Conservation (phyloP, 1,140 invertebrate genomes). For the Pogonus chalceus region DNA sequence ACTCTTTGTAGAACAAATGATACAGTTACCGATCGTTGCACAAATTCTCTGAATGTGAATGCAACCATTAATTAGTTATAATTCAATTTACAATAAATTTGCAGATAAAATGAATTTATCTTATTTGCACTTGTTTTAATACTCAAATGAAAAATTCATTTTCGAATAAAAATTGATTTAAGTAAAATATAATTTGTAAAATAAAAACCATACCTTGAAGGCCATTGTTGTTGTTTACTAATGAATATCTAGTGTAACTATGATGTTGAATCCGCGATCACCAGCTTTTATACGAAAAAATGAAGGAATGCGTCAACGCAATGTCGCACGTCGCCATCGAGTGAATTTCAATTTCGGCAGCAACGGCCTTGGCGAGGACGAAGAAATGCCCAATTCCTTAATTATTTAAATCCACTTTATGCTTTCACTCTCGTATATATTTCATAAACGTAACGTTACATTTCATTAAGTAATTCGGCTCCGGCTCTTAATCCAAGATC, state of each 20-base stretch:
- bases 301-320: no score
- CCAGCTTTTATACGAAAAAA: no score
- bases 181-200: neutral
- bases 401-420: no score
- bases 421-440: no score
- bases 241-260: neutral
- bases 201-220: constrained; percentile 13
- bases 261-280: neutral
- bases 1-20: no score
- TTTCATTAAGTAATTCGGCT: no score
- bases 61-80: neutral
- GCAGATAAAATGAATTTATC: neutral
- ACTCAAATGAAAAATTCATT: neutral
- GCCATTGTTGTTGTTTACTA: constrained; percentile 11
- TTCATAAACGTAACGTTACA: no score
- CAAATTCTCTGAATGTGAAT: no score
- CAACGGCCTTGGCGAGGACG: neutral
- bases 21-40: no score
- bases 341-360: neutral
- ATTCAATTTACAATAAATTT: neutral
- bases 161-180: neutral
- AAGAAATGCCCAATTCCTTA: no score
- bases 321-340: no score
- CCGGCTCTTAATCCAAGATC: no score
- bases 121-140: neutral